Percentiles rank a stretch among this genome's conserved stretches.
These are phyloP conservation scores for Clarias platycephalus DNA, from an alignment of 2,797 vertebrate species.

Conservation along the genomic window DNA sequence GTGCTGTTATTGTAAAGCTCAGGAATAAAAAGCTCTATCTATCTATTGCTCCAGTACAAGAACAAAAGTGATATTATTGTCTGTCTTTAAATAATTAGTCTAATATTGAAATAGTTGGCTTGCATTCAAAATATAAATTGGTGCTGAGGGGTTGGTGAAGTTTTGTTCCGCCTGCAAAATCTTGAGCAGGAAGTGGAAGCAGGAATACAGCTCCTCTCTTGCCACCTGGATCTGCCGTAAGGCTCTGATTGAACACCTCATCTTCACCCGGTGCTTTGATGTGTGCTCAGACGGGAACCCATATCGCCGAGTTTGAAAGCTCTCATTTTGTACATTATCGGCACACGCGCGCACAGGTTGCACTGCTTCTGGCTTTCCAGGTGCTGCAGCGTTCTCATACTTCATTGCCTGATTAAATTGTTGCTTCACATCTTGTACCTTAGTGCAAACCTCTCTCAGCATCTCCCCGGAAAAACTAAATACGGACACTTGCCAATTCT, in stretches of 20 bases:
- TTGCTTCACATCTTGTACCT: conserved; percentile 43
- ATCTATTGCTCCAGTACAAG: no score
- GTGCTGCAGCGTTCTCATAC: conserved; percentile 41
- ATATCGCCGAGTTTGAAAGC: conserved; percentile 52
- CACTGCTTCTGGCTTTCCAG: conserved; percentile 45
- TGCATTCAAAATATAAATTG: background rate
- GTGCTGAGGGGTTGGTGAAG: background rate
- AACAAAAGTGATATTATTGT: background rate
- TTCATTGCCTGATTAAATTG: conserved; percentile 39
- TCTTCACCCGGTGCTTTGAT: conserved; percentile 54
- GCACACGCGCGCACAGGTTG: conserved; percentile 44
- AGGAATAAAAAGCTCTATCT: background rate
- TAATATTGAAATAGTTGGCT: background rate
- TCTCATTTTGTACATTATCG: conserved; percentile 39
- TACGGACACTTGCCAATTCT: background rate
- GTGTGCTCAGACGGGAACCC: conserved; percentile 43
- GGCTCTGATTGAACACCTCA: conserved; percentile 49
- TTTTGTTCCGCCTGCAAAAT: background rate
- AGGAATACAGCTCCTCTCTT: conserved; percentile 45
- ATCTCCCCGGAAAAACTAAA: background rate
- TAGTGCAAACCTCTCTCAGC: background rate
- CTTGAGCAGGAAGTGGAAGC: conserved; percentile 40
- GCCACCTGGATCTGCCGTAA: conserved; percentile 26
- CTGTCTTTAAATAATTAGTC: background rate
- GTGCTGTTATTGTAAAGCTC: background rate